Base-by-base conservation (phyloP, 2,888 invertebrate species). In the Helleia helle region DNA sequence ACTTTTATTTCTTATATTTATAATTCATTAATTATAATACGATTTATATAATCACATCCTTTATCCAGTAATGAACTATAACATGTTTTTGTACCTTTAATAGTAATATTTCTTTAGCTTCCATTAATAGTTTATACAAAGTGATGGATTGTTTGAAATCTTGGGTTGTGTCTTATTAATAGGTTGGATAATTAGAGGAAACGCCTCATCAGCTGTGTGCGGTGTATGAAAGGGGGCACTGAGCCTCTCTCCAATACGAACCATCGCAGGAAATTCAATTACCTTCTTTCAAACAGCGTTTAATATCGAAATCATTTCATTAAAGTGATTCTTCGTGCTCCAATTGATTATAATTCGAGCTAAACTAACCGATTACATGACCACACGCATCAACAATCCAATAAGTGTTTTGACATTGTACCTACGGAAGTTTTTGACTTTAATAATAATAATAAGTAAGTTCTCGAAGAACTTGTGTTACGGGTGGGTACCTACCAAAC, bases 261-360 rank as follows among this genome's bases (percentile, higher is more conserved):
- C 64, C 59, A 57, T 59, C 67, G 59, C 83, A 83, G 83, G 83
- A 84, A 74, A 77, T 83, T 83, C 83, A 83, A 84, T 84, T 83
- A 81, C 73, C 72, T 75, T 71, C 75, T 75, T 81, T 75, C 71
- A 71, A 71, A 71, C 71, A 77, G 74, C 73, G 64, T 69, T 72
- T 72, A 71, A 76, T 73, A 75, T 75, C 74, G 71, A 73, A 83
- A 83, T 84, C 79, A 80, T 83, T 81, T 80, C 74, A 81, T 84
- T 75, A 73, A 75, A 66, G 64, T 61, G 68, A 73, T 72, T 74
- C 70, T 75, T 72, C 40, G 43, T 66, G 60, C 69, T 76, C 67
- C 71, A 74, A 74, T 75, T 67, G 61, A 47, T 58, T 61, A 63
- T 72, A 71, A 79, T 76, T 72, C 67, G 62, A 63, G 73, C 74